Conservation (phyloP, 2,888 invertebrate species). For the Heliconius ismenius region DNA sequence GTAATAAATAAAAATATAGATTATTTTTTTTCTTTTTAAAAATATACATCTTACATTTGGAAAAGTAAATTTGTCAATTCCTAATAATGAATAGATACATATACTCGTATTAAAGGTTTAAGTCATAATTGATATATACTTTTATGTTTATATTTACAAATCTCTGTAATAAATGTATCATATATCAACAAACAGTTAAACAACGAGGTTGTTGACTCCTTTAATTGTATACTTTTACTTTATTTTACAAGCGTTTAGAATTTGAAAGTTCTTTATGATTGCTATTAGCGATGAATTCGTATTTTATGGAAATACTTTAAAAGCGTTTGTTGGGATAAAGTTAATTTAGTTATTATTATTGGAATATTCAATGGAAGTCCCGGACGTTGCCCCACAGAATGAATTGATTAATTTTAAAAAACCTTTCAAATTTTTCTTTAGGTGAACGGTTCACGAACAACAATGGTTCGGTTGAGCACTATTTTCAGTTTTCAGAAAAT, state of each 20-base stretch:
- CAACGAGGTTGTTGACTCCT: constrained; percentile 20
- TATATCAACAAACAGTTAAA: constrained; percentile 6
- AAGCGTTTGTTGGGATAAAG: constrained; percentile 23
- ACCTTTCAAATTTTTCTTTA: constrained; percentile 22
- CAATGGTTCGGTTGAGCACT: constrained; percentile 22
- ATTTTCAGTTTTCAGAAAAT: constrained; percentile 15
- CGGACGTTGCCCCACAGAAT: constrained; percentile 23
- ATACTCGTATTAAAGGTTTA: background rate
- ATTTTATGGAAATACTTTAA: constrained; percentile 32
- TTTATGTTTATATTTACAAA: background rate
- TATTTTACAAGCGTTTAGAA: constrained; percentile 26
- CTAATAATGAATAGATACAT: background rate
- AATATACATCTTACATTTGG: too few relatives aligned
- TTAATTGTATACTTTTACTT: constrained; percentile 9
- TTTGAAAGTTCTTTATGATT: constrained; percentile 29
- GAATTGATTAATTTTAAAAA: constrained; percentile 28
- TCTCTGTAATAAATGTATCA: background rate
- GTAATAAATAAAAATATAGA: constrained; percentile 8
- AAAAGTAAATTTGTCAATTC: background rate
- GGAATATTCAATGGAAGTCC: constrained; percentile 15
- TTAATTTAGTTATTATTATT: constrained; percentile 29
- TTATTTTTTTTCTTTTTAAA: background rate
- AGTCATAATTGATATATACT: background rate
- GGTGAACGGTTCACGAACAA: constrained; percentile 8
- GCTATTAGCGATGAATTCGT: constrained; percentile 30